These are phyloP conservation scores for Tolypeutes matacus DNA, from an alignment of 2,797 vertebrate genomes.

Conservation along the genomic window DNA sequence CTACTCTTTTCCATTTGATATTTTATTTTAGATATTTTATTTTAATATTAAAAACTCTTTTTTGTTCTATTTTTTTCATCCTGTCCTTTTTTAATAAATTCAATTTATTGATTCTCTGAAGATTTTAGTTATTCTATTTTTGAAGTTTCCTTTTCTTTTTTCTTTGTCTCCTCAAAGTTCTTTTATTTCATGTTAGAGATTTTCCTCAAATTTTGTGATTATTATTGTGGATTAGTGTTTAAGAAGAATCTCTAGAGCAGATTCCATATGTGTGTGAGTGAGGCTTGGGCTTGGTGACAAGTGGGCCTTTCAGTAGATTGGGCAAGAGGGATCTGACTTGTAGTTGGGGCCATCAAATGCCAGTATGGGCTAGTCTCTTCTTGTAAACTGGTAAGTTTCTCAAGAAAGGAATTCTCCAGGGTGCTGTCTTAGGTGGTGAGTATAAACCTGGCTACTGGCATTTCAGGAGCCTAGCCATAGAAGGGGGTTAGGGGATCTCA, in stretches of 20 bases:
- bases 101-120: not conserved
- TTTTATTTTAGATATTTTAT: constrained; percentile 22
- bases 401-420: not conserved
- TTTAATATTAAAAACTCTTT: not conserved
- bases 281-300: not conserved
- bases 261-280: not conserved
- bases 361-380: not conserved
- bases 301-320: not conserved
- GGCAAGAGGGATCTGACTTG: not conserved
- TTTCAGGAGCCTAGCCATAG: not conserved
- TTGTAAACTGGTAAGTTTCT: constrained; percentile 9
- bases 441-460: not conserved
- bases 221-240: constrained; percentile 3
- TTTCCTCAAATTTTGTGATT: not conserved
- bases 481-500: not conserved
- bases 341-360: not conserved
- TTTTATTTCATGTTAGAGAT: constrained; percentile 47
- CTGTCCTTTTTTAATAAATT: not conserved
- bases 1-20: not conserved
- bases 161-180: constrained; percentile 20
- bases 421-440: not conserved
- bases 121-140: constrained; percentile 21
- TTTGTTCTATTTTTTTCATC: not conserved
- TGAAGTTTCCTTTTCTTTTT: constrained; percentile 23
- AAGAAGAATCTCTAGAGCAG: not conserved